These are phyloP conservation scores for Neotoma lepida DNA, from an alignment of 2,113 vertebrate genomes.

Conservation along the genomic window DNA sequence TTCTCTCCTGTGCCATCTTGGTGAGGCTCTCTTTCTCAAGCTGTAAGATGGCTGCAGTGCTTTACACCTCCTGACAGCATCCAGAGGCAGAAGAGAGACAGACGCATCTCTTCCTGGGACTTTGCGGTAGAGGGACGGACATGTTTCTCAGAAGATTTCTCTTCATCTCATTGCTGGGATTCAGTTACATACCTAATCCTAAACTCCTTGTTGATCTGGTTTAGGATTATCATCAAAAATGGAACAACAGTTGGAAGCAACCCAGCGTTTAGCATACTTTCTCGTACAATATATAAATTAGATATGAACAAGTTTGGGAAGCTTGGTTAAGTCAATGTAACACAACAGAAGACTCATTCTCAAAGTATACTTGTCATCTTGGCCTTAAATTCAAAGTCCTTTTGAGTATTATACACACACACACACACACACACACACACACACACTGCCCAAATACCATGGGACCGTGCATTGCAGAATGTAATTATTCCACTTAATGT, in stretches of 20 bases:
- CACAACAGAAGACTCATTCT: slow-evolving; percentile 14
- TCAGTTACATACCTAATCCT: not conserved
- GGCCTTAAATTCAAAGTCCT: slow-evolving; percentile 23
- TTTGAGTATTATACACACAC: not conserved
- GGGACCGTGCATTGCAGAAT: not conserved
- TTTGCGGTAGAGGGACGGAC: not conserved
- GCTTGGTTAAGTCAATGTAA: not conserved
- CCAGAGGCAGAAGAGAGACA: not conserved
- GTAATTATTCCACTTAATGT: slow-evolving; percentile 40
- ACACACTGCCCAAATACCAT: not conserved
- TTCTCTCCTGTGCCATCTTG: not conserved
- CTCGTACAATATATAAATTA: not conserved
- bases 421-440: not conserved
- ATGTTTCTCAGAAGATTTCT: not conserved
- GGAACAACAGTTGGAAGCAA: not conserved
- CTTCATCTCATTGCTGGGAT: not conserved
- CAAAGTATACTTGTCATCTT: slow-evolving; percentile 30
- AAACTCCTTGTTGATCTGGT: not conserved
- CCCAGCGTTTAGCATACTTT: not conserved
- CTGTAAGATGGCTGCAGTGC: not conserved
- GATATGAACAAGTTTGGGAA: not conserved
- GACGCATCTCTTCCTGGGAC: not conserved
- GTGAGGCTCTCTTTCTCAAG: not conserved
- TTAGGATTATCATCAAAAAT: not conserved
- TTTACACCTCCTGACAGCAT: not conserved